Base-by-base conservation (phyloP, 2,888 invertebrate genomes). In the Agrochola lychnidis region DNA sequence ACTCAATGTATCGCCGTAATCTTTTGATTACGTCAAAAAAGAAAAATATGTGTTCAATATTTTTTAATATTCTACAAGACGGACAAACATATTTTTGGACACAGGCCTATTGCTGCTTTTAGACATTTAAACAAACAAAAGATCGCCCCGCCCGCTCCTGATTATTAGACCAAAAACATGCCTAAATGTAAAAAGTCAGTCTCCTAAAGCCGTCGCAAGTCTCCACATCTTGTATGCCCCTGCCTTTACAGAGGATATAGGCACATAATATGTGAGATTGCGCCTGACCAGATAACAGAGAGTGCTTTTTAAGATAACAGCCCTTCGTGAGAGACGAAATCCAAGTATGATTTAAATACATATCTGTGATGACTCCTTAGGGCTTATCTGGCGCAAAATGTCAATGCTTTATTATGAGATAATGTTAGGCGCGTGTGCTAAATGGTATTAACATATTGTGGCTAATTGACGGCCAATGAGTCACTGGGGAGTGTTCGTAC, bases 291-390 rank as follows among this genome's bases (percentile, higher is more conserved):
- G 94, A 94, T 94, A 94, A 90, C 85, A 76, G 88, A 85, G 94
- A 94, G 94, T 94, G 94, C 94, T 94, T 93, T 94, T 90, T 86
- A 87, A 91, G 94, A 94, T 94, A 94, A 88, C 73, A 48, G 86
- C 70, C 79, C 81, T 86, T 87, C 90, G 89, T 90, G 89, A 86
- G 89, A 90, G 89, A 90, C 91, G 87, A 93, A 88, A 93, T 92
- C 92, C 88, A 89, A 90, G 90, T 93, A 93, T 94, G 94, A 94
- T 94, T 94, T 93, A 93, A 92, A 90, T 89, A 83, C 78, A 79
- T 85, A 88, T 87, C 87, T 76, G 42, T 81, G 80, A 74, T 89
- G 90, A 85, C 68, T 79, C 82, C 76, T 79, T 67, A 51, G 81
- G 79, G 61, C 64, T 86, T 90, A 90, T 90, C 89, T 82, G 64